phyloP scores from a whole-genome alignment of 2,888 invertebrate species.

The Callyntrura guangdongensis region DNA sequence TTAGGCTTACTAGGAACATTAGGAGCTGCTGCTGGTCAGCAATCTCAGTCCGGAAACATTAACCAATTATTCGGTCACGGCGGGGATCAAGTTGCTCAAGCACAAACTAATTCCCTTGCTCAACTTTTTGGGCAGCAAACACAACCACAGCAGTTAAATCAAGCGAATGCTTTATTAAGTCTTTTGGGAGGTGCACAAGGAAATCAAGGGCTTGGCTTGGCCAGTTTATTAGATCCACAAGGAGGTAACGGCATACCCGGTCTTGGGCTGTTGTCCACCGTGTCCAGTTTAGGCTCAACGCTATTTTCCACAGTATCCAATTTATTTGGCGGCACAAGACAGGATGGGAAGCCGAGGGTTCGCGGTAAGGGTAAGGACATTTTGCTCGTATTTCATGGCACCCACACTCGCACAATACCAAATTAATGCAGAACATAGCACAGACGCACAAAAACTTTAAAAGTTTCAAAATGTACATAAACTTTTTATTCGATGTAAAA shows the following conservation, averaged over 20 bases:
- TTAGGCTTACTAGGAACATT: conserved; percentile 82
- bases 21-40: conserved; percentile 74
- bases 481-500: not conserved
- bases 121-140: conserved; percentile 74
- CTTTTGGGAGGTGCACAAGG: conserved; percentile 71
- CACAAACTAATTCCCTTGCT: conserved; percentile 74
- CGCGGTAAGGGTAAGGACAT: conserved; percentile 83
- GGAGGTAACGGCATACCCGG: conserved; percentile 72
- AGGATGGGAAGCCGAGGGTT: conserved; percentile 83
- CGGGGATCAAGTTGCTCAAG: conserved; percentile 71
- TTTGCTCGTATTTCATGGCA: conserved; percentile 75
- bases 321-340: conserved; percentile 78
- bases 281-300: conserved; percentile 81
- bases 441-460: not conserved
- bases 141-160: conserved; percentile 60
- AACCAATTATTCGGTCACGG: conserved; percentile 69
- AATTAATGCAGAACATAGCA: not conserved
- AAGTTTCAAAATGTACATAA: too few relatives aligned
- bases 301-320: conserved; percentile 79
- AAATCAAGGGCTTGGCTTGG: conserved; percentile 62
- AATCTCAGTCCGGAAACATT: conserved; percentile 45
- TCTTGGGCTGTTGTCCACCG: conserved; percentile 79
- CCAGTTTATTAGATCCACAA: conserved; percentile 60
- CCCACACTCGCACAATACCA: not conserved
- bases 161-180: conserved; percentile 55